Percentiles rank a stretch among this genome's conserved stretches.
phyloP scores from a whole-genome alignment of 2,113 vertebrate genomes.

The Elephantulus edwardii region DNA sequence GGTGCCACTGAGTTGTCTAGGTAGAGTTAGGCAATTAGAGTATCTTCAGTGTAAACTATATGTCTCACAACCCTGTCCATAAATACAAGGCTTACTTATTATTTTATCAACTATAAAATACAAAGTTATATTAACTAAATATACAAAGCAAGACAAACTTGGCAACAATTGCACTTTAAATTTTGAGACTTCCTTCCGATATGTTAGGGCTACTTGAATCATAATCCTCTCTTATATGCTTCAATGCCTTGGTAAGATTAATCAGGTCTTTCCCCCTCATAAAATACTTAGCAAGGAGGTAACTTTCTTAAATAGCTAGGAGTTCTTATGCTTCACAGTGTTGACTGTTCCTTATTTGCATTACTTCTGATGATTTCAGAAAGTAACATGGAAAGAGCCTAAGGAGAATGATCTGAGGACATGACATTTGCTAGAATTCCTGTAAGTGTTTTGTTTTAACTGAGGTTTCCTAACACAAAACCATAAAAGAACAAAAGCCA shows the following conservation, averaged over 20 bases:
- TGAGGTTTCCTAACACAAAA: constrained; percentile 66
- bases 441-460: constrained; percentile 64
- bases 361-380: background rate
- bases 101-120: background rate
- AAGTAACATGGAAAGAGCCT: background rate
- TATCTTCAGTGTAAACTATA: background rate
- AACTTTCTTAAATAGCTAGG: background rate
- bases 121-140: background rate
- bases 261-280: background rate
- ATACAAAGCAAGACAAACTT: background rate
- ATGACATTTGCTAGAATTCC: constrained; percentile 5
- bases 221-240: background rate
- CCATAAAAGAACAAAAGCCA: constrained; percentile 47
- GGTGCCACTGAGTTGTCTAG: too few relatives aligned
- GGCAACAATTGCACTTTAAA: background rate
- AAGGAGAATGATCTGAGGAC: background rate
- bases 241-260: background rate
- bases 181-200: background rate
- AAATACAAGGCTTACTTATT: background rate
- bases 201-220: background rate
- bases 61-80: background rate
- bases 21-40: background rate
- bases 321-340: background rate
- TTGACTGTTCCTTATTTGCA: background rate
- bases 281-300: background rate